These are phyloP conservation scores for Panulirus ornatus DNA, from an alignment of 1,140 invertebrate species.

Conservation along the genomic window DNA sequence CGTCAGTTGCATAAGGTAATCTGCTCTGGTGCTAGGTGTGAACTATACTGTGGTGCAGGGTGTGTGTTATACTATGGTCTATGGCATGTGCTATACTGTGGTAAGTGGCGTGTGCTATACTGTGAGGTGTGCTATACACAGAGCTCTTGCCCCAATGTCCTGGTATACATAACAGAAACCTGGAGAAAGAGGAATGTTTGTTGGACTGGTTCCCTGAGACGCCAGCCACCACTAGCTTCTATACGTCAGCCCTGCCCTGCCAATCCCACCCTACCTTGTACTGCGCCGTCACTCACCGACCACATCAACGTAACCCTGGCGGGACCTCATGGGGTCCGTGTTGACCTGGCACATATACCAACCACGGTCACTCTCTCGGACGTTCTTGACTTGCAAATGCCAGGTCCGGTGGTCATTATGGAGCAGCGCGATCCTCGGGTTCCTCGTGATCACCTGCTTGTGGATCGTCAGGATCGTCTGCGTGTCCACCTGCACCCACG, in stretches of 20 bases:
- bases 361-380: constrained; percentile 93
- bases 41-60: too few relatives aligned
- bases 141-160: too few relatives aligned
- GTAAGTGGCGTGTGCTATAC: too few relatives aligned
- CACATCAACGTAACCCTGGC: constrained; percentile 78
- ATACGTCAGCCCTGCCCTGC: not conserved
- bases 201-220: too few relatives aligned
- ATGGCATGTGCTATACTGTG: too few relatives aligned
- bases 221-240: not conserved
- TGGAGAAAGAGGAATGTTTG: too few relatives aligned
- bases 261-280: too few relatives aligned
- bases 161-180: too few relatives aligned
- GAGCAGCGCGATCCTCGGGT: constrained; percentile 78
- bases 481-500: constrained; percentile 80
- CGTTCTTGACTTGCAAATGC: constrained; percentile 91
- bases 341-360: constrained; percentile 98
- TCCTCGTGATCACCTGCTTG: constrained; percentile 78
- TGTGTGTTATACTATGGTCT: too few relatives aligned
- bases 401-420: constrained; percentile 77
- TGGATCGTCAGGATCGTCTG: constrained; percentile 80
- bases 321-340: constrained; percentile 85
- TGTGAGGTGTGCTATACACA: too few relatives aligned
- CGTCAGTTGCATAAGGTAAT: too few relatives aligned
- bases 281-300: constrained; percentile 60
- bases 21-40: too few relatives aligned